Base-by-base conservation (phyloP, 2,888 invertebrate genomes). In the Aricia artaxerxes region DNA sequence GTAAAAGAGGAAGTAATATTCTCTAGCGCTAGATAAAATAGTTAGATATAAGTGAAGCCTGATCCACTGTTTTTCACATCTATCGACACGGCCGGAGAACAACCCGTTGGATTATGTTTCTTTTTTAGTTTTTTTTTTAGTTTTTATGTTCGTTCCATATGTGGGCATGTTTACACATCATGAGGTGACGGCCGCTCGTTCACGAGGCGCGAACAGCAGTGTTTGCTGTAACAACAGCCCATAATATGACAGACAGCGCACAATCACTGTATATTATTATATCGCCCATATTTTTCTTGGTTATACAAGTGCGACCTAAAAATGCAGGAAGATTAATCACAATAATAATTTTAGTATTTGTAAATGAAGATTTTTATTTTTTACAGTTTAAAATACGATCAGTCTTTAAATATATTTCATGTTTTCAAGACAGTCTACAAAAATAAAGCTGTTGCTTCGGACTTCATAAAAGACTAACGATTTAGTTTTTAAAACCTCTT, bases 171-270 rank as follows among this genome's bases (percentile, higher is more conserved):
- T 38, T 38, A 69, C 69, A 11, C 6, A 6, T 11, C 64, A 64
- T 31, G 31, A 64, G 31, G 64, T 64, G 64, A 64, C 64, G 31
- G 31, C 9, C 24, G 64, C 64, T 64, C 64, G 61, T 69, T 69
- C 31, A 9, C 31, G 35, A 35, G 69, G 35, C 35, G 69, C 69
- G 69, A 13, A 69, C 69, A 35, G 38, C 4, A 35, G 4, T 69
- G 69, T 69, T 69, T 69, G 69, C 69, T 69, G 69, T 69, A 69
- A 69, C 9, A 69, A 69, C 69, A 69, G 69, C 13, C 69, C 35
- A 11, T 11, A 31, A 11, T 11, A 31, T 64, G 24, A 31, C 64
- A 64, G 69, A 69, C 69, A 69, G 38, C 69, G 35, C 35, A 13
- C 35, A 38, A 38, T 69, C 69, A 69, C 69, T 69, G 35, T 69